Conservation (phyloP, 2,797 vertebrate species). For the Mus minutoides region DNA sequence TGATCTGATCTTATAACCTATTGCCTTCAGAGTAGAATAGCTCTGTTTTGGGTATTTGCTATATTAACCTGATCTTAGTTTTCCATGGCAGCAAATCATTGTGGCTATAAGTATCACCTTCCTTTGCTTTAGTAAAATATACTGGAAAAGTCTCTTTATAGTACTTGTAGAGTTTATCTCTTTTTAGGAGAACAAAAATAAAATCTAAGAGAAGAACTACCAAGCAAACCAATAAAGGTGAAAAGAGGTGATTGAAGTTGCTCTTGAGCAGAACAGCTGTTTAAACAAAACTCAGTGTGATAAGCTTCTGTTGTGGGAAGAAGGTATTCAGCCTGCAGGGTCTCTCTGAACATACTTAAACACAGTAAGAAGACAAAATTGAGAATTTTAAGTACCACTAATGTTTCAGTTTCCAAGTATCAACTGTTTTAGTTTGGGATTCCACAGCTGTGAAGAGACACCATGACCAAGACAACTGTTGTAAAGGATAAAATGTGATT, state of each 20-base stretch:
- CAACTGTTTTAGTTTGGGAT: neutral
- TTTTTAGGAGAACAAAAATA: neutral
- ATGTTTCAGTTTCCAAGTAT: neutral
- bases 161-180: neutral
- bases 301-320: neutral
- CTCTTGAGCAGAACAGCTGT: neutral
- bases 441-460: neutral
- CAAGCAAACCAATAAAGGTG: neutral
- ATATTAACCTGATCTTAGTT: neutral
- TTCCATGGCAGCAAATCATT: neutral
- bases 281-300: slow-evolving; percentile 21
- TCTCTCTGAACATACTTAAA: neutral
- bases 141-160: neutral
- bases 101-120: neutral
- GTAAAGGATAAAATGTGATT: neutral
- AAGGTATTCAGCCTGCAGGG: neutral
- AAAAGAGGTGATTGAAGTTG: slow-evolving; percentile 3
- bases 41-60: neutral
- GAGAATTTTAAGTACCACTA: neutral
- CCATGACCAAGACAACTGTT: neutral
- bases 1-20: neutral
- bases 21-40: neutral
- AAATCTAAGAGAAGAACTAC: neutral
- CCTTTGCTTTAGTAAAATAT: neutral
- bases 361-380: neutral